Conservation (phyloP, 1,140 invertebrate genomes). For the Drosophila ohnishii region DNA sequence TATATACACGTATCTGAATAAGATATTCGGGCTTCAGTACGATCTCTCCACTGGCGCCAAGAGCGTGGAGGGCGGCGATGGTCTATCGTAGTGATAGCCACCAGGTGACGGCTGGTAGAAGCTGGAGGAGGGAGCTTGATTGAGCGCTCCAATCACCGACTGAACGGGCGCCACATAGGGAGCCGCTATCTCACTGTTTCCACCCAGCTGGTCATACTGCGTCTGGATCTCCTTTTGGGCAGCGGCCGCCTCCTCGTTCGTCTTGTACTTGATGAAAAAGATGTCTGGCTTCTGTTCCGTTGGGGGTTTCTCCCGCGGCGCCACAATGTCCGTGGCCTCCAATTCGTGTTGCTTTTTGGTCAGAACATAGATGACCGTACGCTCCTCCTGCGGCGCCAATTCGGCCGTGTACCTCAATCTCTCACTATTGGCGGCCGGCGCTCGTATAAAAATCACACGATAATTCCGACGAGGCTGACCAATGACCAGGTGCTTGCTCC, state of each 20-base stretch:
- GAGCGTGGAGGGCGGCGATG: conserved; percentile 18
- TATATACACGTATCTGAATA: neutral
- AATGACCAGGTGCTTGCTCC: conserved; percentile 68
- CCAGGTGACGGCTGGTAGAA: neutral
- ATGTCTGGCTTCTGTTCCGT: conserved; percentile 88
- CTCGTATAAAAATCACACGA: conserved; percentile 93
- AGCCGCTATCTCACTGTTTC: conserved; percentile 62
- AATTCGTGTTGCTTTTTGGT: conserved; percentile 85
- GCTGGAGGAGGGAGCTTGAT: neutral
- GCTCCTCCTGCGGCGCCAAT: conserved; percentile 88
- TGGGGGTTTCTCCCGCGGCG: conserved; percentile 83
- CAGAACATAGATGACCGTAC: conserved; percentile 92
- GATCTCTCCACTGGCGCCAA: conserved; percentile 40
- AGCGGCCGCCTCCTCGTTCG: conserved; percentile 84
- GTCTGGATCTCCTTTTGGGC: conserved; percentile 76
- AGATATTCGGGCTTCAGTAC: conserved; percentile 6
- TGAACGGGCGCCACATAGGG: conserved; percentile 61
- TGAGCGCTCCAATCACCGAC: conserved; percentile 63
- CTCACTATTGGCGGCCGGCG: conserved; percentile 87
- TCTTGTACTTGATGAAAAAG: conserved; percentile 89
- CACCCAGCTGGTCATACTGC: conserved; percentile 73
- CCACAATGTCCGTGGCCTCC: conserved; percentile 59
- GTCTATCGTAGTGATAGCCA: conserved; percentile 52
- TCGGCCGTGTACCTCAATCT: conserved; percentile 87
- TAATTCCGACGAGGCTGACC: conserved; percentile 89